These are phyloP conservation scores for Homalodisca vitripennis DNA, from an alignment of 1,140 invertebrate genomes.

Conservation along the genomic window DNA sequence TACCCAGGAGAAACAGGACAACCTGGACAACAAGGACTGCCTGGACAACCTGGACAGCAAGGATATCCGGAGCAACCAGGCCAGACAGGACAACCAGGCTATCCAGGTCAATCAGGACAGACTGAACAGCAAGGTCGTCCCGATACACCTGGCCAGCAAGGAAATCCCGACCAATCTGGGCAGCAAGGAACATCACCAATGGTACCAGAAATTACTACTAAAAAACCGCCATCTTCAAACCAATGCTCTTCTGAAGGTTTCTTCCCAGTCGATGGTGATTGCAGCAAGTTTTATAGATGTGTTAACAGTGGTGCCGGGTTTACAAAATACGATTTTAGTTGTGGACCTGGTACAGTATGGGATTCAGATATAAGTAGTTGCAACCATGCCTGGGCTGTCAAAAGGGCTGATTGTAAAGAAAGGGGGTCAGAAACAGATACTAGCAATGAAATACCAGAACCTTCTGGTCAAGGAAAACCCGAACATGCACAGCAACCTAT, in stretches of 20 bases:
- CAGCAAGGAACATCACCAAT: conserved; percentile 14
- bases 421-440: background rate
- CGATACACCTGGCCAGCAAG: background rate
- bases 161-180: background rate
- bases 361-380: conserved; percentile 50
- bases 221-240: background rate
- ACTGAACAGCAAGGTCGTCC: conserved; percentile 1
- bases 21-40: background rate
- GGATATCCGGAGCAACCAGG: background rate
- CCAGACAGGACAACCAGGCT: background rate
- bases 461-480: background rate
- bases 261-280: conserved; percentile 50
- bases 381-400: conserved; percentile 51
- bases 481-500: background rate
- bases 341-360: conserved; percentile 51
- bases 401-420: conserved; percentile 35
- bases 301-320: conserved; percentile 48
- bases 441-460: background rate
- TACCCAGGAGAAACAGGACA: background rate
- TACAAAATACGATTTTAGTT: conserved; percentile 49
- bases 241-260: conserved; percentile 58
- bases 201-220: background rate
- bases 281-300: conserved; percentile 50
- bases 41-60: conserved; percentile 30
- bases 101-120: background rate